Base-by-base conservation (phyloP, 2,888 invertebrate genomes). In the Philereme transversata region DNA sequence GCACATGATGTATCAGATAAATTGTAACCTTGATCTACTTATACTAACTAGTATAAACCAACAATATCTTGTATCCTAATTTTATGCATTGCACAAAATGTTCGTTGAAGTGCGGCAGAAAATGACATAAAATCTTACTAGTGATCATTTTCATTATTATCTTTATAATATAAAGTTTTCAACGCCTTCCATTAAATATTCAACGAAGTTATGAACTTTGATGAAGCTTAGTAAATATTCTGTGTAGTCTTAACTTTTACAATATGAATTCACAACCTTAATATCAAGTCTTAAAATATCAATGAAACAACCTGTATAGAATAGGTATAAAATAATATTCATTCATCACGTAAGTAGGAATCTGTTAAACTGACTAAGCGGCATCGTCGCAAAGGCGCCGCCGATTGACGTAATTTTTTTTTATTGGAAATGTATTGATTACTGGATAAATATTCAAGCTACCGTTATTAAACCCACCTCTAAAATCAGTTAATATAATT, bases 61-160 rank as follows among this genome's bases (percentile, higher is more conserved):
- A 86, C 84, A 85, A 83, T 84, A 79, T 72, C 75, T 64, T 70
- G 80, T 78, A 81, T 82, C 83, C 79, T 77, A 83, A 83, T 84
- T 22, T 22, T 83, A 82, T 84, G 83, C 78, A 77, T 87, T 88
- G 79, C 86, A 77, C 84, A 85, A 87, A 72, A 63, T 74, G 61
- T 77, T 80, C 79, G 77, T 75, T 78, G 81, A 79, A 64, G 77
- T 76, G 71, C 73, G 62, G 75, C 70, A 69, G 33, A 41, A 41
- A 6, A 53, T 50, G 53, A 4, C 53, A 43, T 77, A 71, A 76
- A 82, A 81, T 78, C 71, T 71, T 80, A 72, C 75, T 82, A 79
- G 81, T 76, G 76, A 78, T 68, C 58, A 68, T 64, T 70, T 73
- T 75, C 76, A 75, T 73, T 74, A 38, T 38, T 1, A 1, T 22